A percentile compares a stretch with the other conserved stretches of the same genome.
phyloP scores from a whole-genome alignment of 2,113 vertebrate genomes.

The Herpetotheres cachinnans region DNA sequence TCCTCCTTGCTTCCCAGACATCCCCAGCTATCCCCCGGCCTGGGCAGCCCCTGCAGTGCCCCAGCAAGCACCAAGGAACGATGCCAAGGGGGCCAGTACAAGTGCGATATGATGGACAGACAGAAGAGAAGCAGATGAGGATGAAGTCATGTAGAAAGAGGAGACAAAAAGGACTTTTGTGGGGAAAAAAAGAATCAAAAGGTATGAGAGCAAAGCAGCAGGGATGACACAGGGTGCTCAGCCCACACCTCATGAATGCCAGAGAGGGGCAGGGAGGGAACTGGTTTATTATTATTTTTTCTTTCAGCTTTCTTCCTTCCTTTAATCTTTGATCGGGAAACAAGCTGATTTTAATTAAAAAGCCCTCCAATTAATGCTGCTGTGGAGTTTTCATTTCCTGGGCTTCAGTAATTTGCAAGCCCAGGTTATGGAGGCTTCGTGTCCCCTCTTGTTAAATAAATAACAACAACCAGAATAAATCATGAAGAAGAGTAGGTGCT shows the following conservation, averaged over 20 bases:
- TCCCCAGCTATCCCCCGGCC: not conserved
- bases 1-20: not conserved
- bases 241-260: slow-evolving; percentile 36
- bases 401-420: slow-evolving; percentile 43
- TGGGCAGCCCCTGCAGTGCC: accelerated
- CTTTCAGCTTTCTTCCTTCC: slow-evolving; percentile 42
- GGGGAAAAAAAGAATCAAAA: not conserved
- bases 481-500: accelerated
- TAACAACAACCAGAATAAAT: not conserved
- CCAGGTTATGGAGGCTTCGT: slow-evolving; percentile 34
- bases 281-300: slow-evolving; percentile 15
- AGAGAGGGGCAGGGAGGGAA: slow-evolving; percentile 35
- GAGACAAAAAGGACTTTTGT: not conserved
- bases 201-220: not conserved
- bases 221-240: not conserved
- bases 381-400: slow-evolving; percentile 66
- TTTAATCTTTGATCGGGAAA: slow-evolving; percentile 63
- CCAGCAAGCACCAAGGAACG: not conserved
- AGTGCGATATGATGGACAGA: accelerated
- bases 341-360: slow-evolving; percentile 71
- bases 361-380: slow-evolving; percentile 68
- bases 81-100: not conserved
- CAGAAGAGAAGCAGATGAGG: not conserved
- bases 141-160: not conserved
- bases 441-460: slow-evolving; percentile 21